Conservation (phyloP, 2,113 vertebrate genomes). For the Forbesichthys agassizii region DNA sequence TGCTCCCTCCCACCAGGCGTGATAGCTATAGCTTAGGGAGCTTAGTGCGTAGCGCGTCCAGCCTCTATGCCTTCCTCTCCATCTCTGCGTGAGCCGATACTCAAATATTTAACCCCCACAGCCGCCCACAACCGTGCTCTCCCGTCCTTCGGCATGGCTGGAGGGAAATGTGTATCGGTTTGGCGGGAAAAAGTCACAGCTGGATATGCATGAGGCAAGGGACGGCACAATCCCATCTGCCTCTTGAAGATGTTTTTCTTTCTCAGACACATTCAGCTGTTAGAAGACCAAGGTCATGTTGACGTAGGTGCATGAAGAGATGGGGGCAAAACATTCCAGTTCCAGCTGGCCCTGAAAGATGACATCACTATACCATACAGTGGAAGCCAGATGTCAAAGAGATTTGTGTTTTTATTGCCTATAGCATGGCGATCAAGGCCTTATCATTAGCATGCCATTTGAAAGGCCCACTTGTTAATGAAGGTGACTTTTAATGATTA, state of each 20-base stretch:
- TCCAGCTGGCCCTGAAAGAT: slow-evolving; percentile 29
- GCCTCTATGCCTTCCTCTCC: background rate
- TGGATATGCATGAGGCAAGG: slow-evolving; percentile 18
- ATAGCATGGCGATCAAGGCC: slow-evolving; percentile 47
- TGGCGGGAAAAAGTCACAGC: slow-evolving; percentile 16
- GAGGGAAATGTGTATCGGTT: slow-evolving; percentile 37
- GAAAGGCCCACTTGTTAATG: slow-evolving; percentile 32
- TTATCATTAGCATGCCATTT: slow-evolving; percentile 49
- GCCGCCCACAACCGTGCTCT: slow-evolving; percentile 30
- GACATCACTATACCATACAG: slow-evolving; percentile 50
- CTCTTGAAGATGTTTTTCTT: slow-evolving; percentile 27
- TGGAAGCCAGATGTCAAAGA: slow-evolving; percentile 28
- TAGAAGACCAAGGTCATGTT: slow-evolving; percentile 5
- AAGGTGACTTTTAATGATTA: slow-evolving; percentile 4
- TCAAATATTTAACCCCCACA: slow-evolving; percentile 70
- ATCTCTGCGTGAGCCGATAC: slow-evolving; percentile 45
- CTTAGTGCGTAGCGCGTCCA: background rate
- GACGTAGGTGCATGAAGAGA: background rate
- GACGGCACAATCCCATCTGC: slow-evolving; percentile 37
- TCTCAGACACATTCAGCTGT: background rate
- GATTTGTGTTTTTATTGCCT: slow-evolving; percentile 54
- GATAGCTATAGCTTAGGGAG: background rate
- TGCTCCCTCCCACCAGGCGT: slow-evolving; percentile 15
- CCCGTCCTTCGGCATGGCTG: slow-evolving; percentile 43
- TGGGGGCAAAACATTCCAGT: background rate